These are phyloP conservation scores for Amiota mariae DNA, from an alignment of 2,888 invertebrate species.

Conservation along the genomic window DNA sequence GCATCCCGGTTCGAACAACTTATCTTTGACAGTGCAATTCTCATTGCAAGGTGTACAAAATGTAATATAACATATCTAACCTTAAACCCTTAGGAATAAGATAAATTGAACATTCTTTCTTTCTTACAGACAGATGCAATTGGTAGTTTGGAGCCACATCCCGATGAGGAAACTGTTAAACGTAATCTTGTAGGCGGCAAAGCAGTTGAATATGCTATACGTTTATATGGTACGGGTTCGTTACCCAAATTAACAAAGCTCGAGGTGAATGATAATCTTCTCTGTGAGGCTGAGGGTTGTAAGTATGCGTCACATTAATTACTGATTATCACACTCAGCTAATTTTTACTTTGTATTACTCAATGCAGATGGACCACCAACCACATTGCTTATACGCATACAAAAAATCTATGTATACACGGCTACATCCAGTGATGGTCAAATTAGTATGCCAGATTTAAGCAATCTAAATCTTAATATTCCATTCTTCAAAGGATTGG, in stretches of 20 bases:
- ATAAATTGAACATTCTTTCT: slow-evolving; percentile 47
- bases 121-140: slow-evolving; percentile 38
- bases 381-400: slow-evolving; percentile 44
- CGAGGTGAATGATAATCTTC: slow-evolving; percentile 44
- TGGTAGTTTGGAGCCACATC: slow-evolving; percentile 45
- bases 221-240: slow-evolving; percentile 32
- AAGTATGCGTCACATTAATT: slow-evolving; percentile 39
- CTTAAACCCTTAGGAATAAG: slow-evolving; percentile 38
- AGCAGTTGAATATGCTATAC: slow-evolving; percentile 40
- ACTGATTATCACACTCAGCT: not conserved
- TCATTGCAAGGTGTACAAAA: slow-evolving; percentile 15
- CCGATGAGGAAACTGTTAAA: slow-evolving; percentile 39
- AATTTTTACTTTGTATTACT: not conserved
- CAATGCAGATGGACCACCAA: slow-evolving; percentile 44
- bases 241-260: slow-evolving; percentile 49
- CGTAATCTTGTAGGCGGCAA: slow-evolving; percentile 45
- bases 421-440: not conserved
- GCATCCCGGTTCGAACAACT: not conserved
- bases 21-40: slow-evolving; percentile 4
- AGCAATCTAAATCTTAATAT: not conserved
- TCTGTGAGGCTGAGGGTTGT: slow-evolving; percentile 48
- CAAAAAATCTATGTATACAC: slow-evolving; percentile 31
- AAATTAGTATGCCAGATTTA: not conserved
- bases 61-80: not conserved
- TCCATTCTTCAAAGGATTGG: not conserved